A percentile compares a stretch with the other conserved stretches of the same genome.
These are phyloP conservation scores for Diploptera punctata DNA, from an alignment of 2,888 invertebrate species.

Conservation along the genomic window DNA sequence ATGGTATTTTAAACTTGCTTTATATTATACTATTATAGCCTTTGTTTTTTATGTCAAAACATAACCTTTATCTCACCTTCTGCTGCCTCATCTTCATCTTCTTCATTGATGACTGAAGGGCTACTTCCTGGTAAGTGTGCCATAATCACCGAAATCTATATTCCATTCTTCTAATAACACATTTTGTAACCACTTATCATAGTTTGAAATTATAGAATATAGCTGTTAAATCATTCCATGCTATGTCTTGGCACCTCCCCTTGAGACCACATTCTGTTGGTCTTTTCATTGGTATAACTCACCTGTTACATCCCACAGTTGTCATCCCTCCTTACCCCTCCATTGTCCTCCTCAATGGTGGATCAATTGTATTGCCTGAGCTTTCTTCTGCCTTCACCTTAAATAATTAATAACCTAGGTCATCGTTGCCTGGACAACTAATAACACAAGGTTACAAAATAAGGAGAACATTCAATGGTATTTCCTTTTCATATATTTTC, in stretches of 20 bases:
- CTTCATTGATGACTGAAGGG: neutral
- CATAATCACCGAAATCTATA: neutral
- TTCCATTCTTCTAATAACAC: neutral
- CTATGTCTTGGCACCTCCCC: too few relatives aligned
- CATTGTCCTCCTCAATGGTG: neutral
- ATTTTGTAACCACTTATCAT: too few relatives aligned
- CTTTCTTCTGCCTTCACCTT: neutral
- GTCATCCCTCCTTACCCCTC: neutral
- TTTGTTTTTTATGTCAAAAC: too few relatives aligned
- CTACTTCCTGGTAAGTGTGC: neutral
- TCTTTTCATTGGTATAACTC: neutral
- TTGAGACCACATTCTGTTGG: neutral
- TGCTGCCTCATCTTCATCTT: neutral
- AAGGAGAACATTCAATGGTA: too few relatives aligned
- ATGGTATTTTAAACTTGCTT: too few relatives aligned
- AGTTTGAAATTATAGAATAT: too few relatives aligned
- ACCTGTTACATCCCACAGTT: slow-evolving; percentile 19
- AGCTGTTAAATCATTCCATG: too few relatives aligned
- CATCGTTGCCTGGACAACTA: slow-evolving; percentile 29
- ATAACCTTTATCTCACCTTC: too few relatives aligned
- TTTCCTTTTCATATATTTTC: too few relatives aligned
- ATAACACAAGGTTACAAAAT: slow-evolving; percentile 1
- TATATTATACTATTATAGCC: too few relatives aligned
- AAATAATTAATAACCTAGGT: slow-evolving; percentile 21
- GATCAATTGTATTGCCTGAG: slow-evolving; percentile 18